Conservation (phyloP, 2,113 vertebrate genomes). For the Pongo abelii region DNA sequence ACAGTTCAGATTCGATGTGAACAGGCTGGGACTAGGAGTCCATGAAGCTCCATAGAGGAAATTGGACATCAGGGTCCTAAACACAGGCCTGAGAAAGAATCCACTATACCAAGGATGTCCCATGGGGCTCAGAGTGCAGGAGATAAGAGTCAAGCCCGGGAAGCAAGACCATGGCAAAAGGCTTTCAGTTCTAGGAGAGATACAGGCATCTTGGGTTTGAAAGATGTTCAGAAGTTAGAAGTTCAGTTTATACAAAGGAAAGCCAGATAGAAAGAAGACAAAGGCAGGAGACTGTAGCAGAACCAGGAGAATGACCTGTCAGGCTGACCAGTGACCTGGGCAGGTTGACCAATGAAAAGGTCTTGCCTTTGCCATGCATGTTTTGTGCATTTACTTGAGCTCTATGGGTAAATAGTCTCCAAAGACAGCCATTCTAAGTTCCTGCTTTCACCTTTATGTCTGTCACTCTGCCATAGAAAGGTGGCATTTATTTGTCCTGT, state of each 20-base stretch:
- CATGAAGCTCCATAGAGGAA: neutral
- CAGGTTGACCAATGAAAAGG: neutral
- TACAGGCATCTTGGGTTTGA: neutral
- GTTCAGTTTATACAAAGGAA: neutral
- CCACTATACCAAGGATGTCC: neutral
- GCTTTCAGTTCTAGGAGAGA: neutral
- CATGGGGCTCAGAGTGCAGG: neutral
- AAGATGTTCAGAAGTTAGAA: neutral
- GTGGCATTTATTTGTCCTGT: neutral
- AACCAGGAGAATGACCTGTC: neutral
- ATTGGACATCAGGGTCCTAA: neutral
- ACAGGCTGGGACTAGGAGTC: neutral
- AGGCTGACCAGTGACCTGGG: too few relatives aligned
- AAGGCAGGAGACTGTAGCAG: neutral
- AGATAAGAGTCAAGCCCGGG: neutral
- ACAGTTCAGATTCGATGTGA: neutral
- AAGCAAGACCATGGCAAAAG: neutral
- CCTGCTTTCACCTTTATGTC: neutral
- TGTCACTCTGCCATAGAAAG: neutral
- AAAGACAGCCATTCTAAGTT: neutral
- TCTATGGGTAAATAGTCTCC: neutral
- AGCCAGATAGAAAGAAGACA: neutral
- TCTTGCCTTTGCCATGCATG: neutral
- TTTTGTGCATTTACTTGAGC: neutral
- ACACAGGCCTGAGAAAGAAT: neutral